These are phyloP conservation scores for Stenurella melanura DNA, from an alignment of 2,888 invertebrate genomes.

Conservation along the genomic window DNA sequence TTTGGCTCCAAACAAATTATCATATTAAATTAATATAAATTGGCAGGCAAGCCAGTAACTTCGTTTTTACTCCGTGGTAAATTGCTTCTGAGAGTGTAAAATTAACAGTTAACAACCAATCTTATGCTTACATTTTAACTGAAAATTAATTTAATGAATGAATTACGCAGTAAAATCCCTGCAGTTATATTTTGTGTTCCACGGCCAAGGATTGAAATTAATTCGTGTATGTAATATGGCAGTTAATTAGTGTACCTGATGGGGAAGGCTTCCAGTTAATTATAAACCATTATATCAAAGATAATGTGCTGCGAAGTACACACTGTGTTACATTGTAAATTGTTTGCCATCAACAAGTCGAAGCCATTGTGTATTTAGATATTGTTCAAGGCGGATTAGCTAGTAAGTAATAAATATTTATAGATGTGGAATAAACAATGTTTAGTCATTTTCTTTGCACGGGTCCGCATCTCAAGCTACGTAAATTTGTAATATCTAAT, in stretches of 20 bases:
- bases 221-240: constrained; percentile 45
- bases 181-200: background rate
- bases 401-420: constrained; percentile 7
- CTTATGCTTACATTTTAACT: constrained; percentile 1
- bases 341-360: constrained; percentile 30
- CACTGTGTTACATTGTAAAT: constrained; percentile 43
- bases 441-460: background rate
- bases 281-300: constrained; percentile 54
- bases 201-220: constrained; percentile 16
- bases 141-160: background rate
- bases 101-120: background rate
- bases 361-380: constrained; percentile 1
- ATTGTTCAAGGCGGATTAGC: constrained; percentile 2
- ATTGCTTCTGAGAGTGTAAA: background rate
- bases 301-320: constrained; percentile 45
- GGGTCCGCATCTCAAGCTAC: background rate
- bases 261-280: constrained; percentile 49
- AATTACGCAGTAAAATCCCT: constrained; percentile 1
- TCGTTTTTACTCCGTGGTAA: background rate
- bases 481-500: background rate
- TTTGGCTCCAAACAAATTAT: no score
- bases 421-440: background rate
- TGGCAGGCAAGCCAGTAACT: background rate
- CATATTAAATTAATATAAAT: background rate
- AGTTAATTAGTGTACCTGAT: constrained; percentile 49